Conservation (phyloP, 2,113 vertebrate genomes). For the Otolemur garnettii region DNA sequence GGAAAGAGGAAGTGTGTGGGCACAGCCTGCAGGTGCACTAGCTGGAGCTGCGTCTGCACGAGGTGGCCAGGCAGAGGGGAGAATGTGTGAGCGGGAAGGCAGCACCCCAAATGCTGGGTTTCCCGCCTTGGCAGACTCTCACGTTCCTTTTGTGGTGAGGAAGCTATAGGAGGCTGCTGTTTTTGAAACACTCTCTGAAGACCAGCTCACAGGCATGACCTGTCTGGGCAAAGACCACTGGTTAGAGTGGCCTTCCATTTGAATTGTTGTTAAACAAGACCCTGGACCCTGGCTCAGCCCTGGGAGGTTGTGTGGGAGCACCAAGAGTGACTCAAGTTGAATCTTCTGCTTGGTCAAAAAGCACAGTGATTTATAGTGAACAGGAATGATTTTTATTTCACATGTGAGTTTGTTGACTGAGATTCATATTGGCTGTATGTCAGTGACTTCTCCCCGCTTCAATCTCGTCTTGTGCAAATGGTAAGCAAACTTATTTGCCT, state of each 20-base stretch:
- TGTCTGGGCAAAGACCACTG: background rate
- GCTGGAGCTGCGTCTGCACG: background rate
- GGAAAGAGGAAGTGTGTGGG: background rate
- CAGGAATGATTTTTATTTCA: conserved; percentile 35
- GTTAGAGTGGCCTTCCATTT: background rate
- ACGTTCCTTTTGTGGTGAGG: background rate
- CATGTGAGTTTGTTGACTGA: background rate
- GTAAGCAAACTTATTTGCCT: conserved; percentile 58
- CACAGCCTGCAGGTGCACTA: background rate
- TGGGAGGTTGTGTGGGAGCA: background rate
- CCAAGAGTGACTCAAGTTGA: background rate
- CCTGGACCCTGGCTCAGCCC: background rate
- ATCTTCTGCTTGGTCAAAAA: conserved; percentile 41
- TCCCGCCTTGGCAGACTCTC: background rate
- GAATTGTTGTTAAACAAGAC: background rate
- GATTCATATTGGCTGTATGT: background rate
- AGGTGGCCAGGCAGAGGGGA: background rate
- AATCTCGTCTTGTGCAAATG: conserved; percentile 31
- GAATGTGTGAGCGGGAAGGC: background rate
- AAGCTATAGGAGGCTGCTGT: background rate
- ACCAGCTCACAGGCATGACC: background rate
- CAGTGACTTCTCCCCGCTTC: background rate
- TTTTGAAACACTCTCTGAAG: background rate
- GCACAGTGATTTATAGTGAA: conserved; percentile 2
- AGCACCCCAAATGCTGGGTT: background rate